These are phyloP conservation scores for Leiothrix lutea DNA, from an alignment of 2,113 vertebrate species.

Conservation along the genomic window DNA sequence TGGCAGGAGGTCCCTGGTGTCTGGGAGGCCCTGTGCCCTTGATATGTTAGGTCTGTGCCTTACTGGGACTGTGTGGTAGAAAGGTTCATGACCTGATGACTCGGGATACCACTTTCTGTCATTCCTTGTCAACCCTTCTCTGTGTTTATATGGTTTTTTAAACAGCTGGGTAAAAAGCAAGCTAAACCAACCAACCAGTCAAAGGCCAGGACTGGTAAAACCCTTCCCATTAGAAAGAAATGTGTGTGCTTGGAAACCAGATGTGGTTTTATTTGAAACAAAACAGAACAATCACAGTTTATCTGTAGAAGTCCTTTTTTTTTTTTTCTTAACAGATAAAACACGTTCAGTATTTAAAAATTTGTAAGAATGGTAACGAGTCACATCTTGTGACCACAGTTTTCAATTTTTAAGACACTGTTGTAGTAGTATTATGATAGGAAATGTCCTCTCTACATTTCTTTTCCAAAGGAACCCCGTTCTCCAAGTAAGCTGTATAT, in stretches of 20 bases:
- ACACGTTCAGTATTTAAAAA: neutral
- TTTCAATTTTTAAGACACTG: neutral
- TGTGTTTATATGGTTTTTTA: neutral
- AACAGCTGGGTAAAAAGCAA: neutral
- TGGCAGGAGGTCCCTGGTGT: neutral
- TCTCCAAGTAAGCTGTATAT: neutral
- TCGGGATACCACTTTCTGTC: neutral
- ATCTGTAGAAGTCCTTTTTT: neutral
- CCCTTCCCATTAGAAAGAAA: neutral
- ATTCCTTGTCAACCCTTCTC: neutral
- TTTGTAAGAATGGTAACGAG: neutral
- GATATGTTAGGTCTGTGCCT: neutral
- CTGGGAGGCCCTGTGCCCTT: neutral
- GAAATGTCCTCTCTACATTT: neutral
- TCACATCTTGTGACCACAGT: neutral
- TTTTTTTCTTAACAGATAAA: neutral
- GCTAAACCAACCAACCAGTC: neutral
- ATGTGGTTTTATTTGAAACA: neutral
- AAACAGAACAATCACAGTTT: neutral
- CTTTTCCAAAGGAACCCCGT: neutral
- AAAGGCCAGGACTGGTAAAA: neutral
- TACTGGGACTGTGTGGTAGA: neutral
- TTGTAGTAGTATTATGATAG: neutral
- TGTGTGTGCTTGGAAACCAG: neutral
- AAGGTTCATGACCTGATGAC: neutral